Base-by-base conservation (phyloP, 2,797 vertebrate species). In the Pseudochirops corinnae region DNA sequence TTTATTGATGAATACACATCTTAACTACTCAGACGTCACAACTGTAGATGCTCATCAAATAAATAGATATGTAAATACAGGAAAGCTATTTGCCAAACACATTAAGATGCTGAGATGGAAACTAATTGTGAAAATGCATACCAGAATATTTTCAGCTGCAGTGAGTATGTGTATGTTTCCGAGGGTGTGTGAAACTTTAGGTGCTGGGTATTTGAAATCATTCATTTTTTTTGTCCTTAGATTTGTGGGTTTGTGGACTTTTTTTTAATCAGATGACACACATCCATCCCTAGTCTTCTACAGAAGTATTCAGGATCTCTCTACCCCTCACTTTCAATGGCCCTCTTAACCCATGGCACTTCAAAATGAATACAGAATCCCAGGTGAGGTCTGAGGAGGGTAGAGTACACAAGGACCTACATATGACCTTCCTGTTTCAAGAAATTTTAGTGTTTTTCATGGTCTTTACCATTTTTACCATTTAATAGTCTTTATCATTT, bases 71-170 rank as follows among this genome's bases (percentile, higher is more conserved):
- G 46, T 94, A 82, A 96, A 93, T 12, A n/a, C 57, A 91, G 5
- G 56, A 87, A 93, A 94, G 82, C 57, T 90, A 39, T n/a, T 53
- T 93, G 29, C 46, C 90, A 91, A 90, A 46, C 92, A 95, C 53
- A n/a, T 24, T 56, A 93, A 91, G 74, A 62, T 53, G 91, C 74
- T 57, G 93, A 94, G 58, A 60, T 31, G 60, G 53, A 93, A 92
- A 39, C 31, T 90, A 33, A 92, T 93, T 9, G 0, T 93, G 50
- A 90, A 96, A 94, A 93, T 57, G 5, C 53, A 46, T 56, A 55
- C 2, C 18, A 46, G 94, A 93, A 10, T 50, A 10, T 93, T 95
- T 96, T 91, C 90, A 91, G 93, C 29, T 60, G 26, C 21, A 55
- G 74, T 11, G 21, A 10, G 39, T 3, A 87, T 87, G 39, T 50